A percentile compares a stretch with the other conserved stretches of the same genome.
phyloP scores from a whole-genome alignment of 2,888 invertebrate genomes.

The Nephrotoma guestfalica region DNA sequence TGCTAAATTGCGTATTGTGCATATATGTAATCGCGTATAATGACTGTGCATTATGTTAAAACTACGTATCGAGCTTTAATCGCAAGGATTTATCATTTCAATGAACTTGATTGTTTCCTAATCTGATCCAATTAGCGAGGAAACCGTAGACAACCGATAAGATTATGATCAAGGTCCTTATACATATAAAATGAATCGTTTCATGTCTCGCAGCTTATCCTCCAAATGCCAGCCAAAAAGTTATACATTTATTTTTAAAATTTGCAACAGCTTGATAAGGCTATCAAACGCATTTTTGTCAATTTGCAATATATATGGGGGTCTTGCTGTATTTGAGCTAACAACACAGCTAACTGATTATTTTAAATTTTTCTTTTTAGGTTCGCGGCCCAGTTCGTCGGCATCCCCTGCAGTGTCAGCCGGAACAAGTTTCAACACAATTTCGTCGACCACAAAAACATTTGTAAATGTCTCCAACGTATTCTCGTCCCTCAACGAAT shows the following conservation, averaged over 20 bases:
- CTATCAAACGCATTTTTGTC: too few species aligned
- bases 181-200: neutral
- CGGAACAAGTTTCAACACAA: neutral
- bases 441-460: constrained; percentile 12
- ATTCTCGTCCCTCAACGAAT: constrained; percentile 47
- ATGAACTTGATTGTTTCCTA: neutral
- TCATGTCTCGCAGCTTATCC: too few species aligned
- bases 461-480: constrained; percentile 45
- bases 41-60: neutral
- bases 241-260: too few species aligned
- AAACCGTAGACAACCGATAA: neutral
- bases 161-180: neutral
- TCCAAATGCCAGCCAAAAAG: too few species aligned
- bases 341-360: too few species aligned
- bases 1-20: neutral
- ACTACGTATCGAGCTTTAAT: neutral
- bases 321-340: too few species aligned
- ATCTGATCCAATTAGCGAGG: neutral
- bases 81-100: neutral
- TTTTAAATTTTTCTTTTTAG: neutral
- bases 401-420: neutral
- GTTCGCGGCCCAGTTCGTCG: neutral
- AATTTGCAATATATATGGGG: too few species aligned
- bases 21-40: neutral
- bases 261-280: too few species aligned